Conservation (phyloP, 2,888 invertebrate genomes). For the Lapara coniferarum region DNA sequence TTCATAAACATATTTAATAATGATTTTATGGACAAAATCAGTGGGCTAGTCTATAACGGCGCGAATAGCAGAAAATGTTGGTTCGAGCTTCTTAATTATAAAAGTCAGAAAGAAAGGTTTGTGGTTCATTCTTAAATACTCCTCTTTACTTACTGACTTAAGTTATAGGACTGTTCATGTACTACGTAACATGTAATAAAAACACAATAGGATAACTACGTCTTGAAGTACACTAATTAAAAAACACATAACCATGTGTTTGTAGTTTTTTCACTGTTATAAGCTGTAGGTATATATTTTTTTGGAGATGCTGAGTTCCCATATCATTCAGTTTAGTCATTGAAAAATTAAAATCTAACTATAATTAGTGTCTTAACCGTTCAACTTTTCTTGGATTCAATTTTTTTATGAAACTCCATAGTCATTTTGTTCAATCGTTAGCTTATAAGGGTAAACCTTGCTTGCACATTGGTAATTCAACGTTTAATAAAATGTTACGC, state of each 20-base stretch:
- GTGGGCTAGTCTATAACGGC: not conserved
- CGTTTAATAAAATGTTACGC: not conserved
- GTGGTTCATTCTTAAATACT: not conserved
- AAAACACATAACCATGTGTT: not conserved
- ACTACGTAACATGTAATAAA: conserved; percentile 8
- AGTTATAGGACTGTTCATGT: not conserved
- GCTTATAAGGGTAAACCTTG: no score
- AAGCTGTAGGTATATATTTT: not conserved
- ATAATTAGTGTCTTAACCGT: no score
- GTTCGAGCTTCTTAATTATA: conserved; percentile 19
- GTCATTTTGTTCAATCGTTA: no score
- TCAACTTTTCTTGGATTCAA: no score
- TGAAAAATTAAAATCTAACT: no score
- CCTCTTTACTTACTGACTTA: not conserved
- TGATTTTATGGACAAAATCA: not conserved
- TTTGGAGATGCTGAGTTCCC: not conserved
- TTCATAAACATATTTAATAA: not conserved
- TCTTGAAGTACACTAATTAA: not conserved
- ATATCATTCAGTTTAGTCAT: no score
- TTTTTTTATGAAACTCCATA: no score
- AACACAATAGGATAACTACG: not conserved
- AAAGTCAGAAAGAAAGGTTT: not conserved
- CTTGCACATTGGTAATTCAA: not conserved
- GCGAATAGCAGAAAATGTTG: conserved; percentile 14
- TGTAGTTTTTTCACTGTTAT: not conserved